Evolutionary conservation across 2,888 invertebrate species (phyloP), one percentile per base, ranked within the genome.

Genomic region (Morpho achilles): DNA sequence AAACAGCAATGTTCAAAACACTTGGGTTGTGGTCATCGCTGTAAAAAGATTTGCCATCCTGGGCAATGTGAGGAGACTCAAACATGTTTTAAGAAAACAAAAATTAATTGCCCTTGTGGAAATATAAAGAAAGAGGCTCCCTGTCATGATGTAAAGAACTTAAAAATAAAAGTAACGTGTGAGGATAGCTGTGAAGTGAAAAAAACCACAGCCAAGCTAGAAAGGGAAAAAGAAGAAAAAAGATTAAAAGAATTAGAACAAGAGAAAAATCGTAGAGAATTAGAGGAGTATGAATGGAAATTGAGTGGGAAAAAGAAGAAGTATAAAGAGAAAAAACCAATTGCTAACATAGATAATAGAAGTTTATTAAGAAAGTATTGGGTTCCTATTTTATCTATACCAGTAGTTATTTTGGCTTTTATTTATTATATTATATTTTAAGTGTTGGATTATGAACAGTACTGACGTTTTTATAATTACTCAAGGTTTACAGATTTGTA

Each of bases 1-100:
- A 95, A 95, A 45, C 96, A 96, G 77, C 96, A 95, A 64, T 98
- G 98, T 74, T 95, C 97, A 0, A 96, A 95, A 86, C 94, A 97
- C 94, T 93, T 96, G 76, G 79, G 93, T 7, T 98, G 98, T 82
- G 96, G 96, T 0, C 98, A 98, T 82, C 94, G 96, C 7, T 97
- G 97, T 76, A 86, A 92, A 43, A 87, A 93, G 7, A 88, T 91
- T 47, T 97, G 97, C 69, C 97, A 97, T 75, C 84, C 93, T 0
- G 96, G 95, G 0, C 71, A 79, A 0, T 97, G 97, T 74, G 91
- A 92, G 1, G 91, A 92, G 63, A 83, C 92, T 6, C 93, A 94
- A 62, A 77, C 84, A 0, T 98, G 98, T 75, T 93, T 92, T 58
- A 96, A 96, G 74, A 97, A 96, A 78, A 93, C 97, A 0, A 96